Evolutionary conservation across 2,888 invertebrate species (phyloP), one percentile per base, ranked within the genome.

Genomic region (Endotricha flammealis): DNA sequence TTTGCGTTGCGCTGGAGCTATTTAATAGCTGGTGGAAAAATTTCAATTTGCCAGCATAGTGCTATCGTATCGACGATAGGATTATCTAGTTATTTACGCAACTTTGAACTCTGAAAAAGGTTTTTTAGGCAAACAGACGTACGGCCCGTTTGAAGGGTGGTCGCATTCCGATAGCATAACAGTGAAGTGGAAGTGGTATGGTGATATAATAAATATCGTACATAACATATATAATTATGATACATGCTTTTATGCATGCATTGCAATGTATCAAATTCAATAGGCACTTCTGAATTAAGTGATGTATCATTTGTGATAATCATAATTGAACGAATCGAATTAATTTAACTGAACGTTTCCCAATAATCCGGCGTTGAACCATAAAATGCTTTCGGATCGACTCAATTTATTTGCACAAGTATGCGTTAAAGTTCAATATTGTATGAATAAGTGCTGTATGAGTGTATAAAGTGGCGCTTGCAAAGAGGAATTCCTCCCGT

Each of bases 401-500:
- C 49, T 61, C 61, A 63, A 65, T 72, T 71, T 61, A 70, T 71
- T 72, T 66, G 59, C 63, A 58, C 42, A 52, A 59, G 56, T 57
- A 55, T 54, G 65, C 57, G 55, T 46, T 65, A 57, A 57, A 64
- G 62, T 69, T 64, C 63, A 65, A 60, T 64, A 59, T 60, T 65
- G 57, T 67, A 62, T 64, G 61, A 64, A 64, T 65, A 53, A 63
- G 61, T 68, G 58, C 57, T 41, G 36, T 36, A 41, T 37, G 38
- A 40, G 42, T 37, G 36, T 37, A 48, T 50, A 50, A 53, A 46
- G 48, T 46, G 46, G 42, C 45, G 33, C 46, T 44, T 57, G 67
- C 61, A 71, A 65, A 71, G 65, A 63, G 60, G 63, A 64, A 70
- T 72, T 65, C 61, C 60, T 57, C 54, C 48, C 60, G 49, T 57